Evolutionary conservation across 2,888 invertebrate species (phyloP).

Genomic region (Melikaiella ostensackeni): DNA sequence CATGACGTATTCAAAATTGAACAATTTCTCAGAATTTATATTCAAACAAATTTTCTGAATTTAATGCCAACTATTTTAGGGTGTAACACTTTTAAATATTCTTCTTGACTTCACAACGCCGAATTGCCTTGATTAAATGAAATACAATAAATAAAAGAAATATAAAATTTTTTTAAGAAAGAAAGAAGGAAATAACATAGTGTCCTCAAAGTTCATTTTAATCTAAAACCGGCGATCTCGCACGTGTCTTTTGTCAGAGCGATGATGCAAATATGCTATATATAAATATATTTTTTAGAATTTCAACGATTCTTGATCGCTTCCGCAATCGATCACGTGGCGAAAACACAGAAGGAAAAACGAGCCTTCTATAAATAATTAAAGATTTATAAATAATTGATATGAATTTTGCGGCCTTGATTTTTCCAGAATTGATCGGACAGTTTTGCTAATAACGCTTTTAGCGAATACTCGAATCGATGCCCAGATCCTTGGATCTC

Average conservation of each 20-base stretch:
- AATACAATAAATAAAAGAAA: no score
- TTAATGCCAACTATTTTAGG: no score
- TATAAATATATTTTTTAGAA: not conserved
- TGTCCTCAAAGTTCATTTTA: not conserved
- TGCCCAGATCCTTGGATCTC: constrained; percentile 24
- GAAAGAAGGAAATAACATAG: no score
- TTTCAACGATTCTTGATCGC: not conserved
- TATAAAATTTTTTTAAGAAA: no score
- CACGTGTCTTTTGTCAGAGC: constrained; percentile 11
- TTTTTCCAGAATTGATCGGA: constrained; percentile 3
- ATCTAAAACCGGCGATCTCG: constrained; percentile 13
- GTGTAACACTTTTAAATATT: no score
- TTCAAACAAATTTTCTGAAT: no score
- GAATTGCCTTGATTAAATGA: no score
- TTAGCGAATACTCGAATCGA: constrained; percentile 10
- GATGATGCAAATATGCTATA: constrained; percentile 12
- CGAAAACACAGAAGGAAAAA: not conserved
- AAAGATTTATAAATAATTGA: not conserved
- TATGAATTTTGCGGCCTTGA: constrained; percentile 7
- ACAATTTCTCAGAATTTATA: no score
- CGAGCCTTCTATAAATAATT: no score
- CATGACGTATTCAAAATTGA: no score
- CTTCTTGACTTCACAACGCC: no score
- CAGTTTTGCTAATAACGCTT: constrained; percentile 16
- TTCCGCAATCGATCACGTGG: not conserved